Base-by-base conservation (phyloP, 2,113 vertebrate species). In the Equus quagga region DNA sequence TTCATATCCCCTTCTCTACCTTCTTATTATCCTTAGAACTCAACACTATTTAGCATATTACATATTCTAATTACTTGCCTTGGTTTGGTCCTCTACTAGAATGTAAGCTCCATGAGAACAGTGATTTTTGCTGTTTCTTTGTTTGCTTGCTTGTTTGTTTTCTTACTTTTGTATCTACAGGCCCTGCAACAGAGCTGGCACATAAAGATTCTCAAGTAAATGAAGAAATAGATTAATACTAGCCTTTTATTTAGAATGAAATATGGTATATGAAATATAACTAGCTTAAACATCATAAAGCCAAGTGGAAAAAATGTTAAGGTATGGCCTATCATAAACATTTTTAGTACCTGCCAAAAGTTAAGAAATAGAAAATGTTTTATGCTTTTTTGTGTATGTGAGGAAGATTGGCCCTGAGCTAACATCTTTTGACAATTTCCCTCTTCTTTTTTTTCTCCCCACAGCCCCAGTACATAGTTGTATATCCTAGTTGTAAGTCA, bases 331-430 rank as follows among this genome's bases (percentile, higher is more conserved):
- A 64, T 51, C 75, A 80, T 86, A 58, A 81, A 81, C 17, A 94
- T 69, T 94, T 58, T 67, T 94, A 91, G 19, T 31, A 60, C 44
- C 54, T 94, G 58, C 58, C 41, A 94, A 90, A 54, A 91, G 36
- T 44, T 49, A 78, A n/a, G 62, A 78, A 21, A 56, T 89, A 92
- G 7, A 89, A 44, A 36, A 51, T 78, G 44, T 49, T 83, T 73
- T 76, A 69, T 41, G 36, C 36, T 41, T 41, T 41, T 41, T 41
- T 41, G 36, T 41, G 36, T 41, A 41, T 41, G 36, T 41, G 36
- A 41, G 36, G 36, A 41, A 41, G 36, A 41, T 41, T 41, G 36
- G 36, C 36, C 36, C 36, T 41, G 36, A 41, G 36, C 36, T 41
- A 41, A 41, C 36, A 41, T 41, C 36, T 41, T 41, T 41, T 41